Evolutionary conservation across 2,888 invertebrate species (phyloP), one percentile per base, ranked within the genome.

Genomic region (Agonopterix heracliana): DNA sequence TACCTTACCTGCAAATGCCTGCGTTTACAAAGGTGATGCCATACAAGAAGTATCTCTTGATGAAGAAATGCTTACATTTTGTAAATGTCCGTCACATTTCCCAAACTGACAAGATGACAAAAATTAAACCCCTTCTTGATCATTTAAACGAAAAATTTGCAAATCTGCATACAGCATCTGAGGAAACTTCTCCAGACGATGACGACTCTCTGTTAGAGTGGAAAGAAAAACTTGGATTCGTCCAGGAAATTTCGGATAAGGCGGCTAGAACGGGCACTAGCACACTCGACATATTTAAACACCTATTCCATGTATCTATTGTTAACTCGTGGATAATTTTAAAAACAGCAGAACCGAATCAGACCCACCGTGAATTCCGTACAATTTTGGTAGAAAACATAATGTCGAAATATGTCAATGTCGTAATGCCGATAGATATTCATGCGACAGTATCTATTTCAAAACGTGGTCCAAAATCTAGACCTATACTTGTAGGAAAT

Each of bases 221-320:
- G 62, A 60, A 56, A 35, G 58, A 60, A 9, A 51, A 51, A 48
- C 43, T 60, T 9, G 46, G 52, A 17, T 54, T 57, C 11, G 50
- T 48, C 34, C 59, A 60, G 26, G 44, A 52, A 10, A 57, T 59
- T 10, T 40, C 49, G 8, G 57, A 52, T 26, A 57, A 61, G 47
- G 45, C 49, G 1, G 55, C 57, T 0, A 10, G 35, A 7, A 41
- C 11, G 10, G 57, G 54, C 0, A 54, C 60, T 1, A 62, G 60
- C 42, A 55, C 55, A 0, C 61, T 61, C n/a, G 61, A 60, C 26
- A 40, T 59, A 1, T 57, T 56, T 41, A 46, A 49, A 10, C 50
- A 54, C 4, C 9, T 59, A 4, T 53, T 43, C n/a, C 58, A 53
- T 41, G 44, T 8, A 0, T 54, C 53, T 0, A 14, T 59, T 26